phyloP scores from a whole-genome alignment of 1,140 invertebrate species.

The Diploscapter pachys region DNA sequence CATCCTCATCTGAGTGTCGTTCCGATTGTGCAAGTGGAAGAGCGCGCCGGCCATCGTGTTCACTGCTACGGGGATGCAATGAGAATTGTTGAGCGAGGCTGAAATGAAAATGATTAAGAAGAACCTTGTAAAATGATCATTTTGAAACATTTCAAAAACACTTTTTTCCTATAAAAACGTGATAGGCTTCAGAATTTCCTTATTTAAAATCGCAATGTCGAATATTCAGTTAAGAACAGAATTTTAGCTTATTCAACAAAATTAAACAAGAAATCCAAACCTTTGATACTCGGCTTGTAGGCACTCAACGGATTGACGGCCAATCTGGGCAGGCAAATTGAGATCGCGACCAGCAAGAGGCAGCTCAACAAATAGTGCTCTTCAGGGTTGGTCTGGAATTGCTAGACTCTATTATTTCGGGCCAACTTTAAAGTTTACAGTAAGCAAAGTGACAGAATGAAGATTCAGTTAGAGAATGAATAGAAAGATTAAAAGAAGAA shows the following conservation, averaged over 20 bases:
- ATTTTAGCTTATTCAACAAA: constrained; percentile 9
- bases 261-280: constrained; percentile 47
- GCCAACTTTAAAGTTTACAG: no score
- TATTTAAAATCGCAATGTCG: neutral
- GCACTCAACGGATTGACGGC: constrained; percentile 78
- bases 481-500: no score
- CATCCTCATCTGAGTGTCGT: constrained; percentile 93
- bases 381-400: constrained; percentile 62
- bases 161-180: neutral
- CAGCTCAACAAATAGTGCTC: constrained; percentile 91
- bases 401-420: neutral
- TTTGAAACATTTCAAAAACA: neutral
- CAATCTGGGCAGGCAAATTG: constrained; percentile 93
- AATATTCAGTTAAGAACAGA: neutral
- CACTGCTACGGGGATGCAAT: constrained; percentile 90
- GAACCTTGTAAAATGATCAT: neutral
- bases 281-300: constrained; percentile 78
- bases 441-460: no score
- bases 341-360: constrained; percentile 95
- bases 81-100: constrained; percentile 79
- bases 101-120: constrained; percentile 26
- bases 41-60: constrained; percentile 92
- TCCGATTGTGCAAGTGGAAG: constrained; percentile 88
- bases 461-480: no score
- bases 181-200: neutral